Conservation (phyloP, 2,888 invertebrate genomes). For the Diarsia dahlii region DNA sequence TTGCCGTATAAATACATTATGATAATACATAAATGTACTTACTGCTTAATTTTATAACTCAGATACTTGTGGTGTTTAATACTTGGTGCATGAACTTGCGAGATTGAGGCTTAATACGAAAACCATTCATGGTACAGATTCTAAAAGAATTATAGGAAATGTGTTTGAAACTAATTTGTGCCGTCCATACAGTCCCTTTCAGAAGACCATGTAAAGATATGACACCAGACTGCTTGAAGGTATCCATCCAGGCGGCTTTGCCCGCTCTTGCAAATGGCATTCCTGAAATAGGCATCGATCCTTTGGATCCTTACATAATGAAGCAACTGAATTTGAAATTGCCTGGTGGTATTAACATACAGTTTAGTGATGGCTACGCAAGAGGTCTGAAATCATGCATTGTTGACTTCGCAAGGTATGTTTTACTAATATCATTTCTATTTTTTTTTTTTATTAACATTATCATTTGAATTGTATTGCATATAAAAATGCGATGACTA, state of each 20-base stretch:
- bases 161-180: neutral
- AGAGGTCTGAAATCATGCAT: slow-evolving; percentile 76
- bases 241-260: slow-evolving; percentile 70
- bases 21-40: neutral
- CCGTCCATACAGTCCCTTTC: slow-evolving; percentile 40
- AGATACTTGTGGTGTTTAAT: neutral
- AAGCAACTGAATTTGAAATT: slow-evolving; percentile 72
- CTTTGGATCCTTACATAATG: slow-evolving; percentile 76
- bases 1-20: neutral
- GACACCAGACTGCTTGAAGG: slow-evolving; percentile 73
- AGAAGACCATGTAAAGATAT: slow-evolving; percentile 70
- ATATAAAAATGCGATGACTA: slow-evolving; percentile 4
- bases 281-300: slow-evolving; percentile 72
- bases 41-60: neutral
- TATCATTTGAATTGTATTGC: neutral
- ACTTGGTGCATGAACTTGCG: neutral
- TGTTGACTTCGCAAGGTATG: slow-evolving; percentile 75
- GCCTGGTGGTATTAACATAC: slow-evolving; percentile 73
- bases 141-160: neutral
- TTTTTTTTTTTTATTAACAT: no score
- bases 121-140: neutral
- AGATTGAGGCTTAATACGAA: neutral
- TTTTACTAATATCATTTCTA: neutral
- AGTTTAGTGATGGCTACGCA: slow-evolving; percentile 72
- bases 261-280: slow-evolving; percentile 73